A percentile compares a stretch with the other conserved stretches of the same genome.
These are phyloP conservation scores for Callospermophilus lateralis DNA, from an alignment of 2,113 vertebrate genomes.

Conservation along the genomic window DNA sequence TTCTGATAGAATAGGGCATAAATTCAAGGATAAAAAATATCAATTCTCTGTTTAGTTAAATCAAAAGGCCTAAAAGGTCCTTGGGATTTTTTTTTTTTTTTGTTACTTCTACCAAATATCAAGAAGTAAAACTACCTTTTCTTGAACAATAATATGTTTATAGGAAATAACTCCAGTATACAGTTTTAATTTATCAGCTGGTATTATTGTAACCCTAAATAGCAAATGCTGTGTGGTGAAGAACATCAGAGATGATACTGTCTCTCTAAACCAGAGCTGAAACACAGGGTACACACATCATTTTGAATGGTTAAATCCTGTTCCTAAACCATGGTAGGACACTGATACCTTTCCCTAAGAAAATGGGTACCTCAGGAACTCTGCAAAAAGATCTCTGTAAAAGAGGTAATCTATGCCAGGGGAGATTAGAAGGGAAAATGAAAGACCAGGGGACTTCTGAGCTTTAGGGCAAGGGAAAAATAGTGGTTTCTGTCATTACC, in stretches of 20 bases:
- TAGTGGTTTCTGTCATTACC: not conserved
- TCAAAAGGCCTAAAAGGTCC: not conserved
- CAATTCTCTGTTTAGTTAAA: slow-evolving; percentile 22
- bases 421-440: not conserved
- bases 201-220: not conserved
- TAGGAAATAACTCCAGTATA: slow-evolving; percentile 7
- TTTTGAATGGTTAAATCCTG: not conserved
- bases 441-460: slow-evolving; percentile 29
- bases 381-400: not conserved
- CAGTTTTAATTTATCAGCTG: not conserved
- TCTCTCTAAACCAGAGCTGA: not conserved
- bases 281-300: not conserved
- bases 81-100: not conserved
- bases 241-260: not conserved
- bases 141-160: not conserved
- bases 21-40: not conserved
- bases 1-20: not conserved
- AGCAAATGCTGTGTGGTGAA: not conserved
- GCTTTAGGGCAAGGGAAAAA: not conserved
- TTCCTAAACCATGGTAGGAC: not conserved
- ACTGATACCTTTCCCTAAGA: not conserved
- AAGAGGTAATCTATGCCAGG: not conserved
- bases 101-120: slow-evolving; percentile 9
- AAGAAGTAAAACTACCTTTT: slow-evolving; percentile 9
- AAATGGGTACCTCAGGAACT: not conserved